A percentile compares a stretch with the other conserved stretches of the same genome.
Evolutionary conservation across 2,113 vertebrate species (phyloP).

Genomic region (Natator depressus): DNA sequence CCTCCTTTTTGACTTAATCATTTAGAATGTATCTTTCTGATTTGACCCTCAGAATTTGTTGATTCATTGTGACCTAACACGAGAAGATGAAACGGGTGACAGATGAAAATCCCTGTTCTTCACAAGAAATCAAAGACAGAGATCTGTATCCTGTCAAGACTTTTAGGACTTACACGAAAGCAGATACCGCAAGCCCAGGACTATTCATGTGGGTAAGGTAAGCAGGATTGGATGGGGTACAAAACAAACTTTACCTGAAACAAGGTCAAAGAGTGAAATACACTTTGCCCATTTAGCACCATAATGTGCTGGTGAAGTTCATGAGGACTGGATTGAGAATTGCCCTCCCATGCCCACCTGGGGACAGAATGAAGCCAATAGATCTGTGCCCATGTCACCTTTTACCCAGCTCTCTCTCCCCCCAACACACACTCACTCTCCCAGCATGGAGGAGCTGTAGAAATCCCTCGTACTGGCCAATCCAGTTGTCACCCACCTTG

Average conservation of each 20-base stretch:
- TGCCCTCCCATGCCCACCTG: not conserved
- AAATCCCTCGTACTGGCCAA: not conserved
- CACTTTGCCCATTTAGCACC: not conserved
- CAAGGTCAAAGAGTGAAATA: not conserved
- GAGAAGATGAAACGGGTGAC: not conserved
- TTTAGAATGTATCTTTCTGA: constrained; percentile 4
- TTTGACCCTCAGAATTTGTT: not conserved
- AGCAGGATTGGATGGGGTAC: not conserved
- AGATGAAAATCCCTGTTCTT: not conserved
- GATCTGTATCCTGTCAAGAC: not conserved
- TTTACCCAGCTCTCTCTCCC: not conserved
- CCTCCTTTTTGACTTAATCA: not conserved
- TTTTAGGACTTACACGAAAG: not conserved
- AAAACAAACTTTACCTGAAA: not conserved
- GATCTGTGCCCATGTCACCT: not conserved
- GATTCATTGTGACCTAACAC: not conserved
- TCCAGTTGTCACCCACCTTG: not conserved
- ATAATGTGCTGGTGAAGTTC: not conserved
- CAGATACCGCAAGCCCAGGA: rapidly evolving
- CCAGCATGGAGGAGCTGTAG: not conserved
- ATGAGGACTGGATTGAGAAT: not conserved
- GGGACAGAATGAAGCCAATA: not conserved
- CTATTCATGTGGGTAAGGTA: not conserved
- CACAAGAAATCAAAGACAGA: not conserved
- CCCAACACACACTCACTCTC: not conserved